Evolutionary conservation across 2,797 vertebrate genomes (phyloP).

Genomic region (Aeoliscus strigatus): DNA sequence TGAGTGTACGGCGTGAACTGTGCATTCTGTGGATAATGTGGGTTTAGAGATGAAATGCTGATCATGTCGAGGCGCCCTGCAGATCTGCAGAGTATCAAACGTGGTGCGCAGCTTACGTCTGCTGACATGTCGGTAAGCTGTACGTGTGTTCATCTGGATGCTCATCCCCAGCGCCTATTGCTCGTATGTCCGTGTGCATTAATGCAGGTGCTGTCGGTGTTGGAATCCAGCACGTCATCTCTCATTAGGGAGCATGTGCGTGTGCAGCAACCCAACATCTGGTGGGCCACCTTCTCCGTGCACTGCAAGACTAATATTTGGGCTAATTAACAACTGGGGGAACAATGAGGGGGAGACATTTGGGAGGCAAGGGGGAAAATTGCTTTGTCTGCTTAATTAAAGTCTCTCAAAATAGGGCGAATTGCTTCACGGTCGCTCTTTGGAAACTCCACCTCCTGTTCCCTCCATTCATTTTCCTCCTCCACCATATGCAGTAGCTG

Average conservation of each 20-base stretch:
- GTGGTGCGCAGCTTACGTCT: no score
- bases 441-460: conserved; percentile 51
- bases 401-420: conserved; percentile 64
- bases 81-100: no score
- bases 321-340: conserved; percentile 71
- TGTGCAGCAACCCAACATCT: conserved; percentile 61
- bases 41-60: no score
- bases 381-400: conserved; percentile 76
- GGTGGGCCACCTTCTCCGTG: conserved; percentile 57
- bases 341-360: conserved; percentile 66
- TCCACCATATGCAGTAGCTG: conserved; percentile 78
- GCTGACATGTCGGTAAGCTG: neutral
- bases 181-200: conserved; percentile 24
- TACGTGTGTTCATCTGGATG: conserved; percentile 7
- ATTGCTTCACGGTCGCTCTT: conserved; percentile 47
- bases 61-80: no score
- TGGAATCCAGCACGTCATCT: conserved; percentile 48
- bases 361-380: conserved; percentile 59
- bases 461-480: conserved; percentile 42
- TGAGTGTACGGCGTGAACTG: conserved; percentile 21
- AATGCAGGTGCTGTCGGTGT: conserved; percentile 38
- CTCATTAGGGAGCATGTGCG: conserved; percentile 61
- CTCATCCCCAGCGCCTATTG: conserved; percentile 18
- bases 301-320: conserved; percentile 65
- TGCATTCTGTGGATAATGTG: conserved; percentile 5